Evolutionary conservation across 64 coral and sea anemone genomes (phyloP).

Genomic region (Trachythela sp.): DNA sequence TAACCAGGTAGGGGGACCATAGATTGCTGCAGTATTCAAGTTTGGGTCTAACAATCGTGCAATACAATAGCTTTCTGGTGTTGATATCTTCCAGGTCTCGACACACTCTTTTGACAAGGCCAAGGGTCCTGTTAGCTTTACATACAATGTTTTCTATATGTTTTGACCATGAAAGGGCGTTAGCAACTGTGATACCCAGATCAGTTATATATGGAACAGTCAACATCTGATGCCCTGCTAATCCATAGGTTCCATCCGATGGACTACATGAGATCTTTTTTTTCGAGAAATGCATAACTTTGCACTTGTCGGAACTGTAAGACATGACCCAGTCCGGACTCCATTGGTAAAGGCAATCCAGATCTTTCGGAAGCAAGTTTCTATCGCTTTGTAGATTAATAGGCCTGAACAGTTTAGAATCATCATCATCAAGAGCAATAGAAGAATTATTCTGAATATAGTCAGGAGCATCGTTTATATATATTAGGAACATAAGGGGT

Average conservation of each 20-base stretch:
- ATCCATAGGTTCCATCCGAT: neutral
- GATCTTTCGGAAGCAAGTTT: no score
- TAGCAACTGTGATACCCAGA: slow-evolving; percentile 15
- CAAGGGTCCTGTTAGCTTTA: slow-evolving; percentile 20
- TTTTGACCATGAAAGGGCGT: neutral
- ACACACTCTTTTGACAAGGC: no score
- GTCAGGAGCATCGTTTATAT: slow-evolving; percentile 29
- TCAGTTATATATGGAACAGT: neutral
- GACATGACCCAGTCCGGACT: slow-evolving; percentile 30
- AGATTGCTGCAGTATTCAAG: slow-evolving; percentile 9
- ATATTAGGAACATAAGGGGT: slow-evolving; percentile 29
- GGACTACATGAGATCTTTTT: neutral
- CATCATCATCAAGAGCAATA: neutral
- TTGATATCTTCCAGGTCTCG: no score
- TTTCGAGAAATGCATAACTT: no score
- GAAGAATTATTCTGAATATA: neutral
- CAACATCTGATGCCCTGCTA: slow-evolving; percentile 20
- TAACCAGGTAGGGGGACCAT: neutral
- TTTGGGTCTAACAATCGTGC: slow-evolving; percentile 20
- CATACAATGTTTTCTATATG: slow-evolving; percentile 24
- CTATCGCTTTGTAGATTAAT: neutral
- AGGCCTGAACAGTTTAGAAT: neutral
- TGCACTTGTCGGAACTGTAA: no score
- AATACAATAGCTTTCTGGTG: no score
- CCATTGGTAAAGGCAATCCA: neutral